Evolutionary conservation across 2,113 vertebrate species (phyloP).

Genomic region (Sinocyclocheilus anophthalmus): DNA sequence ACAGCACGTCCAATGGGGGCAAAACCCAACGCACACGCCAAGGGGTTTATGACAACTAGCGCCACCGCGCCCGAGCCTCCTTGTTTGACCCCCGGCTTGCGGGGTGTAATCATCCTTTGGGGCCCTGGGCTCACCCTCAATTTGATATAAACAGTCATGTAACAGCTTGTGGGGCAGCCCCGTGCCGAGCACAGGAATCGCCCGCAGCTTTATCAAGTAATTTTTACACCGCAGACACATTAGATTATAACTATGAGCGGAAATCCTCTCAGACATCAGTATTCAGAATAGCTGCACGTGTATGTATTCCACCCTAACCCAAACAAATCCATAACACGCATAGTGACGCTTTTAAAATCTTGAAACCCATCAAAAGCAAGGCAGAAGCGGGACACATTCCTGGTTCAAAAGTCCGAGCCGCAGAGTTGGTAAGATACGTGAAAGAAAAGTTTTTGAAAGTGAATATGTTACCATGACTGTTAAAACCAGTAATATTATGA

Average conservation of each 20-base stretch:
- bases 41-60: too few species aligned
- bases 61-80: too few species aligned
- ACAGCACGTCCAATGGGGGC: too few species aligned
- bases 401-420: not conserved
- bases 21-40: too few species aligned
- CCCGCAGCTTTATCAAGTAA: conserved; percentile 51
- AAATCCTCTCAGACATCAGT: not conserved
- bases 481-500: too few species aligned
- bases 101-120: too few species aligned
- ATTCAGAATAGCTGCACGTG: not conserved
- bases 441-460: not conserved
- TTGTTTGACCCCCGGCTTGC: too few species aligned
- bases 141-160: conserved; percentile 33
- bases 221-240: conserved; percentile 49
- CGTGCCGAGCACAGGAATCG: too few species aligned
- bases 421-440: too few species aligned
- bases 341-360: not conserved
- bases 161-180: conserved; percentile 11
- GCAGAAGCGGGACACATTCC: too few species aligned
- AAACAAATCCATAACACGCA: not conserved
- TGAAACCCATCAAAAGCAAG: too few species aligned
- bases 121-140: not conserved
- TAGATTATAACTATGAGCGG: conserved; percentile 47
- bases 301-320: not conserved
- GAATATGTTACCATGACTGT: not conserved